Evolutionary conservation across 2,888 invertebrate species (phyloP).

Genomic region (Cryptops parisi): DNA sequence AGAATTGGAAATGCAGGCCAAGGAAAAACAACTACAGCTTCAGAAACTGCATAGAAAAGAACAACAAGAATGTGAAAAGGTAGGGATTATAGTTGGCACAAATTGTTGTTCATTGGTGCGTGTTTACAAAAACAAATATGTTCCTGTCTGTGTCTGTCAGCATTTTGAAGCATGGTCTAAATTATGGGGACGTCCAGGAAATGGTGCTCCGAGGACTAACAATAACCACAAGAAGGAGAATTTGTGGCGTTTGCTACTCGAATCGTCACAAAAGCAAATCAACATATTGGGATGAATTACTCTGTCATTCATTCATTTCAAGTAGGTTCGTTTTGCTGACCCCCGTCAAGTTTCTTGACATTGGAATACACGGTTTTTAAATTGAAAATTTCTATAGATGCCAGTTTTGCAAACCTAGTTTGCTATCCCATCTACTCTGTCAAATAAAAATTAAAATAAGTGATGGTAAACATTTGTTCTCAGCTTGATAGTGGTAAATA

Average conservation of each 20-base stretch:
- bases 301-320: no score
- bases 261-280: not conserved
- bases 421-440: no score
- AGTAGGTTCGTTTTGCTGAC: no score
- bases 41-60: not conserved
- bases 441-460: no score
- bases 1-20: not conserved
- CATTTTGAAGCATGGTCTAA: conserved; percentile 63
- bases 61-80: not conserved
- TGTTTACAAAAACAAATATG: no score
- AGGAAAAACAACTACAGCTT: not conserved
- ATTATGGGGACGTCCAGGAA: conserved; percentile 67
- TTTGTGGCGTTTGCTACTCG: conserved; percentile 10
- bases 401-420: no score
- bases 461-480: no score
- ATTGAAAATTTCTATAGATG: no score
- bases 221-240: conserved; percentile 21
- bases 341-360: no score
- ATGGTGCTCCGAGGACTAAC: conserved; percentile 39
- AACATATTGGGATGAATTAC: no score
- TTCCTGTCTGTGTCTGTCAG: conserved; percentile 26
- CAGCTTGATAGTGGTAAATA: no score
- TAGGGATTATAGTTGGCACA: not conserved
- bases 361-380: no score
- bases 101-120: not conserved